These are phyloP conservation scores for Himalopsyche japonica DNA, from an alignment of 2,888 invertebrate genomes.

Conservation along the genomic window DNA sequence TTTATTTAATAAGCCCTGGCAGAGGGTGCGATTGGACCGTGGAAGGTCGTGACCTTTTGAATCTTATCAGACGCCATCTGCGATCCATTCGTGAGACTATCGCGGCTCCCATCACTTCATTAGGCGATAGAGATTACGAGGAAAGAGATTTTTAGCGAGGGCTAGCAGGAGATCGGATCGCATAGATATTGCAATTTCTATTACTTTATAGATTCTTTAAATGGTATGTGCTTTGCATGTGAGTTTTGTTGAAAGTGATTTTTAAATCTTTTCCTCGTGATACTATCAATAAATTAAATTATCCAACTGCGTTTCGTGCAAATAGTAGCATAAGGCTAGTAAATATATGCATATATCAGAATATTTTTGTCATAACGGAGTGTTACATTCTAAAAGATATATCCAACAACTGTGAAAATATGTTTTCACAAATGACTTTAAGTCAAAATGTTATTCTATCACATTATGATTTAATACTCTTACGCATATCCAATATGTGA, in stretches of 20 bases:
- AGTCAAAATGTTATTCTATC: too few relatives aligned
- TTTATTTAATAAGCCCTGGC: constrained; percentile 1
- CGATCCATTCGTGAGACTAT: constrained; percentile 23
- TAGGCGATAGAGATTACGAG: constrained; percentile 38
- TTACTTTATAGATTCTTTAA: neutral
- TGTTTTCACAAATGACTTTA: too few relatives aligned
- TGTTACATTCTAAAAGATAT: too few relatives aligned
- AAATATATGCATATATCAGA: too few relatives aligned
- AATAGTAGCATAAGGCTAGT: too few relatives aligned
- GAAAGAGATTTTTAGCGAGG: constrained; percentile 14
- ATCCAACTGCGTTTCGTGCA: too few relatives aligned
- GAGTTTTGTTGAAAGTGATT: neutral
- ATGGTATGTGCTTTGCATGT: neutral
- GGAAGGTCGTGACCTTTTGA: constrained; percentile 10
- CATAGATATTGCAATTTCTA: constrained; percentile 8
- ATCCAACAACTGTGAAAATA: too few relatives aligned
- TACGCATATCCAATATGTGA: too few relatives aligned
- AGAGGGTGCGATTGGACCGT: neutral
- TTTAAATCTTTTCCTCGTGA: neutral
- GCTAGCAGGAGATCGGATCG: constrained; percentile 14
- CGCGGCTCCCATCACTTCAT: constrained; percentile 36
- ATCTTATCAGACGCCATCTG: constrained; percentile 32
- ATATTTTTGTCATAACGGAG: too few relatives aligned
- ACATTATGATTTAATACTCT: too few relatives aligned
- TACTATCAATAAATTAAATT: neutral